These are phyloP conservation scores for Pseudochaenichthys georgianus DNA, from an alignment of 2,797 vertebrate genomes.

Conservation along the genomic window DNA sequence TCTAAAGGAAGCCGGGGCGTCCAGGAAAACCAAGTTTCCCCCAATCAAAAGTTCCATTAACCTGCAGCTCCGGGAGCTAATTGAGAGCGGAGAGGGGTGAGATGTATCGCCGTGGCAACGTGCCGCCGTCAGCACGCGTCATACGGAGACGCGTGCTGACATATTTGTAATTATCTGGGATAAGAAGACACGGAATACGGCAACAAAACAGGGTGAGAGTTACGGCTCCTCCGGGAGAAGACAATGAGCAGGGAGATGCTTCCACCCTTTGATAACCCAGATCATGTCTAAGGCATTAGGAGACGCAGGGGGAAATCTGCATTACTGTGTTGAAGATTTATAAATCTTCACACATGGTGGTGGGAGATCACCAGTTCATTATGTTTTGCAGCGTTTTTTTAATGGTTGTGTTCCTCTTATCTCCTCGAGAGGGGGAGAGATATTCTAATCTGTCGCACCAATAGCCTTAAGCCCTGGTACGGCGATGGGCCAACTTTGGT, in stretches of 20 bases:
- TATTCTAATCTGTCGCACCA: constrained; percentile 84
- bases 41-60: constrained; percentile 85
- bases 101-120: constrained; percentile 62
- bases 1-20: constrained; percentile 38
- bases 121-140: constrained; percentile 47
- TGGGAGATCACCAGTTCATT: constrained; percentile 75
- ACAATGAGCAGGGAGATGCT: constrained; percentile 86
- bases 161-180: constrained; percentile 75
- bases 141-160: constrained; percentile 55
- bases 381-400: constrained; percentile 60
- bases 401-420: constrained; percentile 77
- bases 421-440: constrained; percentile 73
- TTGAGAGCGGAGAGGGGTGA: constrained; percentile 73
- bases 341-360: constrained; percentile 62
- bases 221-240: constrained; percentile 76
- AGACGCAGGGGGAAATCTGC: constrained; percentile 55
- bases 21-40: constrained; percentile 64
- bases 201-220: constrained; percentile 35
- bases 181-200: constrained; percentile 51
- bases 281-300: constrained; percentile 57
- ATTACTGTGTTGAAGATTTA: constrained; percentile 71
- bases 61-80: constrained; percentile 79
- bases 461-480: constrained; percentile 79
- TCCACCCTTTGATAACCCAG: constrained; percentile 79
- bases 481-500: constrained; percentile 82